These are phyloP conservation scores for Popillia japonica DNA, from an alignment of 1,140 invertebrate genomes.

Conservation along the genomic window DNA sequence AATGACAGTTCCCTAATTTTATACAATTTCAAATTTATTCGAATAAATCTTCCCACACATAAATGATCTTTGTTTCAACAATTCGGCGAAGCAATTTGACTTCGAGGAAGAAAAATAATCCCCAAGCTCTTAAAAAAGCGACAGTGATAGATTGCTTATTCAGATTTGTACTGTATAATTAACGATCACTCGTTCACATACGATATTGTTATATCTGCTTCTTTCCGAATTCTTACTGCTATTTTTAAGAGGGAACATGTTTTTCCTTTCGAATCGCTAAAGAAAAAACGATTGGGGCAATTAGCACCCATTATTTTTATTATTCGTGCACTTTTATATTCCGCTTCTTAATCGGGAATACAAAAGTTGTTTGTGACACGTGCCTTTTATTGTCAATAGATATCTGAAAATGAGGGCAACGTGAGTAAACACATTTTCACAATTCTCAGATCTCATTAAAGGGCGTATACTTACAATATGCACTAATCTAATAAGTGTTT, in stretches of 20 bases:
- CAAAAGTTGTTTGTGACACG: constrained; percentile 9
- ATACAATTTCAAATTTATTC: too few species aligned
- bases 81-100: neutral
- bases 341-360: neutral
- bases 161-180: neutral
- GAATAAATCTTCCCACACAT: too few species aligned
- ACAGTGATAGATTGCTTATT: neutral
- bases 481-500: too few species aligned
- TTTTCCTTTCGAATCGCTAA: neutral
- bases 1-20: too few species aligned
- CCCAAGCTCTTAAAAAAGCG: neutral
- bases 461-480: too few species aligned
- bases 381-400: neutral
- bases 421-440: neutral
- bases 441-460: too few species aligned
- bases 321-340: neutral
- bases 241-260: neutral
- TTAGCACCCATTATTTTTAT: neutral
- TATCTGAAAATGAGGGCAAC: neutral
- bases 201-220: neutral
- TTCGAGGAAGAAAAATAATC: neutral
- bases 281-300: neutral
- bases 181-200: too few species aligned
- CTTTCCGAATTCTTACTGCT: neutral
- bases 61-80: too few species aligned